Evolutionary conservation across 2,797 vertebrate genomes (phyloP).

Genomic region (Phrynocephalus vlangalii): DNA sequence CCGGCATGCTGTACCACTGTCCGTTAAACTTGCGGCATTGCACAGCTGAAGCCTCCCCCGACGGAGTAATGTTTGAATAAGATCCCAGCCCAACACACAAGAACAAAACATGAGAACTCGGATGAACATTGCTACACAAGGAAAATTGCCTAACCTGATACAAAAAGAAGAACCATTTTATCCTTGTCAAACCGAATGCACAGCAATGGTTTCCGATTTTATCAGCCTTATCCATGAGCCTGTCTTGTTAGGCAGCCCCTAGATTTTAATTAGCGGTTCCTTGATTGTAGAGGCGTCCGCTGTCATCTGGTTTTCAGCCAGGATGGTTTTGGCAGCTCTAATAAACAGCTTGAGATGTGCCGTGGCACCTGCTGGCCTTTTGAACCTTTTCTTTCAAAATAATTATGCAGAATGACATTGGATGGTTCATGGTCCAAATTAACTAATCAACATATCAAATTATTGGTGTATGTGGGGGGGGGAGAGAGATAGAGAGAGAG

Average conservation of each 20-base stretch:
- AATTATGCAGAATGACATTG: neutral
- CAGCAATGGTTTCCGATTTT: neutral
- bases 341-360: neutral
- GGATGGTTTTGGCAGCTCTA: neutral
- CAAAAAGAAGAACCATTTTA: neutral
- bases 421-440: neutral
- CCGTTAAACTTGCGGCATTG: too few species aligned
- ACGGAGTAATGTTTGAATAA: too few species aligned
- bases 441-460: neutral
- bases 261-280: neutral
- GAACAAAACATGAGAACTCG: too few species aligned
- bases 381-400: too few species aligned
- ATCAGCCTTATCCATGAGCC: neutral
- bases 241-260: neutral
- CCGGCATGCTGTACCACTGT: neutral
- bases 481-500: too few species aligned
- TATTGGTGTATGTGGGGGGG: too few species aligned
- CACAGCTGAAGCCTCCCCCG: too few species aligned
- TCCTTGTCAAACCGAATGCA: neutral
- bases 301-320: neutral
- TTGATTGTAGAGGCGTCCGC: too few species aligned
- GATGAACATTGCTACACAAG: too few species aligned
- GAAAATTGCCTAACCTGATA: neutral
- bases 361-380: neutral
- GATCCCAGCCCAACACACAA: too few species aligned